Base-by-base conservation (phyloP, 2,797 vertebrate genomes). In the Centroberyx gerrardi region DNA sequence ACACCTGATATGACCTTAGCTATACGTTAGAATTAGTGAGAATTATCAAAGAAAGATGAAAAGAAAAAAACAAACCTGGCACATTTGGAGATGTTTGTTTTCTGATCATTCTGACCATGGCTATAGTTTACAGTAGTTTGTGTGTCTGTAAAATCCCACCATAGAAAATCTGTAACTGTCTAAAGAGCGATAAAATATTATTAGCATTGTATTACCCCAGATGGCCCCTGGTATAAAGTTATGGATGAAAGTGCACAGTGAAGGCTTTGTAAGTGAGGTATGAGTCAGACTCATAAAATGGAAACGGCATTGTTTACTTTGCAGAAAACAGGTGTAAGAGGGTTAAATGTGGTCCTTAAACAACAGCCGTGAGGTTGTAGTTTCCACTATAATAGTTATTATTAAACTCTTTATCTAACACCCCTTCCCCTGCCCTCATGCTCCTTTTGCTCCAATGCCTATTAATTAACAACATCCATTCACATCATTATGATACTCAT, bases 301-400 rank as follows among this genome's bases (percentile, higher is more conserved):
- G 73, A 82, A 93, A 90, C 82, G 74, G 68, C 83, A 85, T 90
- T 92, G 91, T 95, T 93, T 93, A 93, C 82, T 90, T 84, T 87
- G 87, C 69, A 80, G 72, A 87, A 87, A 90, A 83, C 92, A 92
- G 90, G 92, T 94, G 90, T 83, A 91, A 83, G 85, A 62, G 71
- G 77, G 61, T 77, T 78, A 76, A 87, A 91, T 74, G 84, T 40
- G 58, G 56, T 75, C 82, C 79, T 88, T 84, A 92, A 92, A 92
- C 75, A 85, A 82, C 86, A 88, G 82, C 82, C 72, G 59, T 84
- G 86, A 92, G 87, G 83, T 65, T 72, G 74, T 85, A 90, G 85
- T 94, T 93, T 91, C 92, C 90, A 93, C 90, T 78, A 76, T 85
- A 92, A 92, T 80, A 77, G 81, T 87, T 89, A 85, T 93, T 83